Evolutionary conservation across 2,113 vertebrate genomes (phyloP), one percentile per base, ranked within the genome.

Genomic region (Gopherus flavomarginatus): DNA sequence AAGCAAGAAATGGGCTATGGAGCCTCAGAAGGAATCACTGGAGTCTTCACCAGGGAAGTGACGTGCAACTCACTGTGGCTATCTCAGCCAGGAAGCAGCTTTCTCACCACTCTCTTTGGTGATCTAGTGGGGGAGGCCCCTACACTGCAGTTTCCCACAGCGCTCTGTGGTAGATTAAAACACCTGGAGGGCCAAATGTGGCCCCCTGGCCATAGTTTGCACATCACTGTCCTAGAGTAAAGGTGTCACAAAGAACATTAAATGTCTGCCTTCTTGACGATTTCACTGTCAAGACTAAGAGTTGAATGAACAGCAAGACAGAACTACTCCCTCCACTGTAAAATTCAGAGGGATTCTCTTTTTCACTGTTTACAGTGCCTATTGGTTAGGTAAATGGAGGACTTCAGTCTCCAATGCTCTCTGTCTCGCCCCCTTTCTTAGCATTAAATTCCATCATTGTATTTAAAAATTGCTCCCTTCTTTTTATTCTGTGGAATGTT

Each of bases 11-110:
- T 0, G 13, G 86, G 7, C 19, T 5, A 16, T 4, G 7, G 69
- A n/a, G 29, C 52, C 22, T 89, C 47, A 14, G 2, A 8, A 3
- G 14, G 21, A 6, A 1, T 8, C 12, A 3, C 4, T 0, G 1
- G 54, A 16, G 16, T 24, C 5, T 2, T 47, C 27, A 2, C 1
- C 53, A 3, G 31, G 6, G 47, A 82, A 86, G 10, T 44, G 26
- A 6, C 35, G 10, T 8, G n/a, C 65, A 72, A 72, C 42, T 47
- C 12, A 44, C 24, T 78, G 65, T 38, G 24, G 11, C 11, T 29
- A 8, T 27, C 75, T 44, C 75, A 77, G 24, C 42, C 12, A 84
- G 59, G 83, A 83, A 5, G 0, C 10, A 5, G 16, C 79, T 91
- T 53, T 16, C 42, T 86, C 42, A 50, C 22, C 21, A 21, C 13